phyloP scores from a whole-genome alignment of 2,797 vertebrate genomes.

The Onychomys arenicola region DNA sequence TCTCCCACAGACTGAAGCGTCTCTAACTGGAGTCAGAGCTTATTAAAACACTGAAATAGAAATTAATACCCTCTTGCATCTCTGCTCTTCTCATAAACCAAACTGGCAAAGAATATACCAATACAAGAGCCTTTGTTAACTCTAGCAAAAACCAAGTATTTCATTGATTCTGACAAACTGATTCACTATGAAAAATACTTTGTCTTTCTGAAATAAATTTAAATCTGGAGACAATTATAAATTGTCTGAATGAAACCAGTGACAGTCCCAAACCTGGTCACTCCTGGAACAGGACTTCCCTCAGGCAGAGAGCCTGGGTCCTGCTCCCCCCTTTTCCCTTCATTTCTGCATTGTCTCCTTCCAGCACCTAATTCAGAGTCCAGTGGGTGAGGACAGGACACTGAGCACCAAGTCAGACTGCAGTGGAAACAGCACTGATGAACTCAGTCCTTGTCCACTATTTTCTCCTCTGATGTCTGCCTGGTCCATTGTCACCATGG shows the following conservation, averaged over 20 bases:
- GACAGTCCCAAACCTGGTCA: not conserved
- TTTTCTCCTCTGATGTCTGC: not conserved
- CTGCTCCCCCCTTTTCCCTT: not conserved
- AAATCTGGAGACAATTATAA: not conserved
- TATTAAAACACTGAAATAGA: not conserved
- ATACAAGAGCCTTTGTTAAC: not conserved
- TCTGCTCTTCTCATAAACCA: not conserved
- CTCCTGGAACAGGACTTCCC: not conserved
- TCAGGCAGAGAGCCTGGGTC: not conserved
- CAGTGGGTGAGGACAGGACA: too few species aligned
- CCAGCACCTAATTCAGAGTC: not conserved
- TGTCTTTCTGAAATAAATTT: constrained; percentile 14
- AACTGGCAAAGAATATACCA: not conserved
- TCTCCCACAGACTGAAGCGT: not conserved
- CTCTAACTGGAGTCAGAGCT: not conserved
- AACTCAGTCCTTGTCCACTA: not conserved
- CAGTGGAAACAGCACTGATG: not conserved
- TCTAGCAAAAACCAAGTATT: not conserved
- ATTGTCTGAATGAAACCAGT: not conserved
- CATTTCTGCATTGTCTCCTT: not conserved
- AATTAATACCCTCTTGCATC: not conserved
- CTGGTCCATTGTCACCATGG: not conserved
- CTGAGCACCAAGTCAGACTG: not conserved
- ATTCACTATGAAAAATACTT: not conserved
- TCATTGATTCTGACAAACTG: not conserved